phyloP scores from a whole-genome alignment of 1,140 invertebrate species.

The Zaprionus ornatus region DNA sequence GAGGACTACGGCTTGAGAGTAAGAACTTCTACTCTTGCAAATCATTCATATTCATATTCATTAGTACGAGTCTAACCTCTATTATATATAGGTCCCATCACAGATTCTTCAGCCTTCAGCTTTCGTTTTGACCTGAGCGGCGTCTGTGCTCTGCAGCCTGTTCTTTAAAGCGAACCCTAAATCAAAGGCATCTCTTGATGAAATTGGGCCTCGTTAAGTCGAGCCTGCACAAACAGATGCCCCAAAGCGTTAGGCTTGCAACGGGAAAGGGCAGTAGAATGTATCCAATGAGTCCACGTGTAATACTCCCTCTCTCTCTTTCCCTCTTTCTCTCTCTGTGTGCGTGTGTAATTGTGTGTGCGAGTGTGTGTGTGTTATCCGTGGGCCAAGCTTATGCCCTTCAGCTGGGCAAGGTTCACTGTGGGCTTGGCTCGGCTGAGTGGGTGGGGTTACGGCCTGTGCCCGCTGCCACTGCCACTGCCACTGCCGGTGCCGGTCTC shows the following conservation, averaged over 20 bases:
- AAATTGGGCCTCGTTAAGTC: background rate
- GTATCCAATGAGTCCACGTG: slow-evolving; percentile 49
- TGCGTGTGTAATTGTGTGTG: slow-evolving; percentile 39
- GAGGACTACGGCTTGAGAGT: background rate
- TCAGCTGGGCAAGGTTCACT: slow-evolving; percentile 49
- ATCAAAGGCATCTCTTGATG: background rate
- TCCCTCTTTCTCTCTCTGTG: slow-evolving; percentile 32
- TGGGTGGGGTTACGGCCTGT: slow-evolving; percentile 29
- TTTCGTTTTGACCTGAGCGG: too few species aligned
- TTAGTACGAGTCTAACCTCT: too few species aligned
- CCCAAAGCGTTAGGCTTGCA: background rate
- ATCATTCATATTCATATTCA: too few species aligned
- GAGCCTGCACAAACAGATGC: background rate
- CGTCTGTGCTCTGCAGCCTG: background rate
- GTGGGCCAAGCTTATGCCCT: slow-evolving; percentile 55
- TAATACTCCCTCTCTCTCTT: slow-evolving; percentile 23
- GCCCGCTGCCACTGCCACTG: slow-evolving; percentile 13
- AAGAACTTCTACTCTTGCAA: too few species aligned
- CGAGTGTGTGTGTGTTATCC: slow-evolving; percentile 37
- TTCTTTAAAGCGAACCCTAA: too few species aligned
- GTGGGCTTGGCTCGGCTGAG: slow-evolving; percentile 18
- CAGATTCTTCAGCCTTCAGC: too few species aligned
- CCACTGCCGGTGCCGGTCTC: slow-evolving; percentile 30
- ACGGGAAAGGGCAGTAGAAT: slow-evolving; percentile 41
- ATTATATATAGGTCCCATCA: too few species aligned